Evolutionary conservation across 1,140 invertebrate genomes (phyloP).

Genomic region (Nilaparvata lugens): DNA sequence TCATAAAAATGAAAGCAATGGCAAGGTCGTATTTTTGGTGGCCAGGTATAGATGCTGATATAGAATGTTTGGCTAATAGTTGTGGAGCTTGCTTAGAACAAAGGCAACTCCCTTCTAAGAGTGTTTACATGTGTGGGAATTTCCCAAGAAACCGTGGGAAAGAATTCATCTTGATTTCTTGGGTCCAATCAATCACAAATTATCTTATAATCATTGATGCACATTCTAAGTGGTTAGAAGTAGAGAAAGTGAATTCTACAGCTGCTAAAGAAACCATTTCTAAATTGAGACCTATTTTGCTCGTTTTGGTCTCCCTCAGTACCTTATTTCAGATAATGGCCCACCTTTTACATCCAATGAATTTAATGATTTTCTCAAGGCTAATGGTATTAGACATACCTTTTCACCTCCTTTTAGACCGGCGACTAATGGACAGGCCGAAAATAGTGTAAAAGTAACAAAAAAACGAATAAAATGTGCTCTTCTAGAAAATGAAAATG

Average conservation of each 20-base stretch:
- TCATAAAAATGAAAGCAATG: slow-evolving; percentile 19
- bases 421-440: slow-evolving; percentile 21
- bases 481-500: neutral
- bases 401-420: slow-evolving; percentile 23
- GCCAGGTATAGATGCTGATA: slow-evolving; percentile 6
- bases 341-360: slow-evolving; percentile 23
- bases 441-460: slow-evolving; percentile 20
- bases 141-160: slow-evolving; percentile 11
- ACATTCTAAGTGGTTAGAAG: slow-evolving; percentile 36
- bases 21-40: slow-evolving; percentile 13
- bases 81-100: neutral
- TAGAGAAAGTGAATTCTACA: slow-evolving; percentile 19
- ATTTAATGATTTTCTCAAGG: slow-evolving; percentile 24
- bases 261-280: slow-evolving; percentile 13
- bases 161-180: slow-evolving; percentile 24
- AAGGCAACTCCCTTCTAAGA: slow-evolving; percentile 4
- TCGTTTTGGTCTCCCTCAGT: slow-evolving; percentile 22
- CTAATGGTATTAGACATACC: slow-evolving; percentile 22
- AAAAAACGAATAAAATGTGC: slow-evolving; percentile 17
- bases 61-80: neutral
- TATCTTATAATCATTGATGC: slow-evolving; percentile 36
- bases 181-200: slow-evolving; percentile 29
- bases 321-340: slow-evolving; percentile 30
- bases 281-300: slow-evolving; percentile 21
- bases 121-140: slow-evolving; percentile 19